Evolutionary conservation across 2,888 invertebrate genomes (phyloP), one percentile per base, ranked within the genome.

Genomic region (Cheilosia impressa): DNA sequence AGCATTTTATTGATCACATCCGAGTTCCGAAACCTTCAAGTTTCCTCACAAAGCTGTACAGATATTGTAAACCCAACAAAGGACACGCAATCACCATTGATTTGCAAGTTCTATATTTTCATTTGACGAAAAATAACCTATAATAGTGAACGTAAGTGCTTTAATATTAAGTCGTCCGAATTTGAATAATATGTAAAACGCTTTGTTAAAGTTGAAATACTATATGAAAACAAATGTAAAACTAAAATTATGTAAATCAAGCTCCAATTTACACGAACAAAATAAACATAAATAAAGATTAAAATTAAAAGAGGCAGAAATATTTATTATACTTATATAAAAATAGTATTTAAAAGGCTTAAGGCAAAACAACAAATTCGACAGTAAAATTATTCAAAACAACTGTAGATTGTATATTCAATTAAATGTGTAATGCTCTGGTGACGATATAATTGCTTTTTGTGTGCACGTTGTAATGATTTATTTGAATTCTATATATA

Each of bases 141-240:
- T 24, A 63, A 43, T 52, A 63, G 75, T 75, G 63, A 81, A 81
- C 76, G 65, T 84, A 79, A 84, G 84, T 84, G 84, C 84, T 84
- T 84, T 84, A 82, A 60, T 57, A 71, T 71, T 84, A 79, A 65
- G 65, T 84, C 79, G 79, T 84, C 84, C 84, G 79, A 69, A 69
- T 69, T 62, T 52, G 57, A 52, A 69, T 69, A 52, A 69, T 69
- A 79, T 55, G 63, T 24, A 38, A 57, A 65, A 75, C 58, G 84
- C 84, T 84, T 84, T 84, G 79, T 69, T 65, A 58, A 69, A 58
- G 62, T 38, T 41, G 53, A 68, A 68, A 57, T 55, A 45, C 9
- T 45, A 45, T 31, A 53, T 22, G 22, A 45, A 55, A 27, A 65
- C n/a, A 45, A 19, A 45, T n/a, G 31, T 13, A 63, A 43, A n/a